Conservation (phyloP, 2,113 vertebrate species). For the Alligator mississippiensis region DNA sequence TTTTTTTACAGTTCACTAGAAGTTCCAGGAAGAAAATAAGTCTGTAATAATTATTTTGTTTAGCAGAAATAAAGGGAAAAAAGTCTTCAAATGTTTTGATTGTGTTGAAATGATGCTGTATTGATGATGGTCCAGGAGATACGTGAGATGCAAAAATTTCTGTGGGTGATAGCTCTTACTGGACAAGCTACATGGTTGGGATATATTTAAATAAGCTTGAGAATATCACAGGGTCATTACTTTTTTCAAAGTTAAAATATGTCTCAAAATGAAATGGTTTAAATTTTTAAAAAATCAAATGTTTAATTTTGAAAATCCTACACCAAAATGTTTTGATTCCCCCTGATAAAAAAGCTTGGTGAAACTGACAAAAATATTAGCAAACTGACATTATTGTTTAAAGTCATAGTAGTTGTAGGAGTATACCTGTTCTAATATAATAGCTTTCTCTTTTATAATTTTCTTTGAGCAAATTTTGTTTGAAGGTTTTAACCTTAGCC, state of each 20-base stretch:
- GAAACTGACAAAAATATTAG: not conserved
- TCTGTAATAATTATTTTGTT: not conserved
- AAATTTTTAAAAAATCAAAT: not conserved
- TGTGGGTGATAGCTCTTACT: no score
- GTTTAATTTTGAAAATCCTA: not conserved
- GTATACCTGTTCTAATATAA: not conserved
- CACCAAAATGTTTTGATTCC: not conserved
- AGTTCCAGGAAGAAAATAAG: constrained; percentile 10
- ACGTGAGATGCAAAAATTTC: no score
- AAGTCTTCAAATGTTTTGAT: not conserved
- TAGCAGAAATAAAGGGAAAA: constrained; percentile 18
- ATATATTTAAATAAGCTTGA: no score
- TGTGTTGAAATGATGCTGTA: no score
- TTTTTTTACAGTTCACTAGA: constrained; percentile 13
- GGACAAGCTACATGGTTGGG: no score
- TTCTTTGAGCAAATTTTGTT: not conserved
- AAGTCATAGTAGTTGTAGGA: constrained; percentile 25
- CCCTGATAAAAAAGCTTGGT: no score
- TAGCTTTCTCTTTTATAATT: not conserved
- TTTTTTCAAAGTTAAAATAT: not conserved
- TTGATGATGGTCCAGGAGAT: no score
- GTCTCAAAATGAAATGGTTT: not conserved
- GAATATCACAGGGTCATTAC: no score
- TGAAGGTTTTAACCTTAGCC: not conserved
- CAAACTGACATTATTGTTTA: constrained; percentile 15